A percentile compares a stretch with the other conserved stretches of the same genome.
These are phyloP conservation scores for Enteromius radiatus DNA, from an alignment of 2,797 vertebrate genomes.

Conservation along the genomic window DNA sequence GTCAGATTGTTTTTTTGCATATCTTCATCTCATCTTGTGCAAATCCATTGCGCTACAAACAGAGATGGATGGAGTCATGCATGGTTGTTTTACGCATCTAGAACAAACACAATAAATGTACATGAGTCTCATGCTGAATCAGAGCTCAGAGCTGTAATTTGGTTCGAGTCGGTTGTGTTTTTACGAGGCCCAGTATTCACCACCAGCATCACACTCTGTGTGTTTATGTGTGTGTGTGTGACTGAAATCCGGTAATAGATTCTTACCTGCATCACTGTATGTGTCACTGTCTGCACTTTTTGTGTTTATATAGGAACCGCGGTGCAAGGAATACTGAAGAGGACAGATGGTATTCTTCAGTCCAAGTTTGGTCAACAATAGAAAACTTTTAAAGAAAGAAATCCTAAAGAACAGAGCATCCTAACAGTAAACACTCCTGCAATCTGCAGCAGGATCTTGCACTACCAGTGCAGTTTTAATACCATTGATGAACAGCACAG, in stretches of 20 bases:
- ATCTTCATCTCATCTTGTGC: conserved; percentile 73
- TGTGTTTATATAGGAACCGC: conserved; percentile 48
- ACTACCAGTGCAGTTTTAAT: background rate
- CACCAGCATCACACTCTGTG: conserved; percentile 35
- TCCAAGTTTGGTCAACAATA: conserved; percentile 44
- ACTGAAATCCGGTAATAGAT: conserved; percentile 61
- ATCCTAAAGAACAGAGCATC: background rate
- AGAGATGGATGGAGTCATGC: conserved; percentile 84
- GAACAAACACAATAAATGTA: conserved; percentile 81
- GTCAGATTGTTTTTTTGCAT: conserved; percentile 67
- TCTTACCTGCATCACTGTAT: conserved; percentile 52
- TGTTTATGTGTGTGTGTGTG: conserved; percentile 47
- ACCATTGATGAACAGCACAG: background rate
- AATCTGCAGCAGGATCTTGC: background rate
- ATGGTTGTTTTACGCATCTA: conserved; percentile 77
- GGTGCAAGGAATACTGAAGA: conserved; percentile 49
- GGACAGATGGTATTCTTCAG: conserved; percentile 32
- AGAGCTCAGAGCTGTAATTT: conserved; percentile 73
- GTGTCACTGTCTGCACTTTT: conserved; percentile 51
- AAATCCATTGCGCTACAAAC: conserved; percentile 71
- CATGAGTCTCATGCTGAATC: conserved; percentile 76
- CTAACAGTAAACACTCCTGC: background rate
- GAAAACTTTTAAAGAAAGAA: conserved; percentile 11
- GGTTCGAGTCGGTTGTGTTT: conserved; percentile 59
- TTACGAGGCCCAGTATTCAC: conserved; percentile 53